Evolutionary conservation across 2,888 invertebrate genomes (phyloP), one percentile per base, ranked within the genome.

Genomic region (Phlogophora meticulosa): DNA sequence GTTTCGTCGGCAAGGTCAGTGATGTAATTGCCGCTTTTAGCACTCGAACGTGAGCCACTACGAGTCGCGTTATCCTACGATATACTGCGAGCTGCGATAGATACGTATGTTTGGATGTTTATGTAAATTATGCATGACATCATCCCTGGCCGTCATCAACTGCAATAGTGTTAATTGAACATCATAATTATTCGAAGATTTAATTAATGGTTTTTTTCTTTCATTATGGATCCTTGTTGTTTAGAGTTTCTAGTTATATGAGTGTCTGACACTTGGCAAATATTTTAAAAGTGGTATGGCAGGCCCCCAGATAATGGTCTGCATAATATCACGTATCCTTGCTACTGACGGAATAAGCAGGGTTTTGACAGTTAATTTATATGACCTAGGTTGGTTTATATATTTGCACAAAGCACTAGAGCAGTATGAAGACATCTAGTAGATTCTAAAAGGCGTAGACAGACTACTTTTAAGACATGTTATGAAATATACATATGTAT

Each of bases 1-100:
- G 88, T 84, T 88, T 81, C 79, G 86, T 81, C 57, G 59, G 80
- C 94, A 93, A 95, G 95, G 95, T 88, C 93, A 91, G 87, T 95
- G 95, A 95, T 93, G 95, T 95, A 95, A 95, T 94, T 92, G 91
- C 93, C 89, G 87, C 78, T 91, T 95, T 94, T 94, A 94, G 92
- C 92, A 84, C 84, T 85, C 82, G 87, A 91, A 91, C 91, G 90
- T 84, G 87, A 90, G 82, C 85, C 83, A 88, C 85, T 85, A 83
- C 82, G 85, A 87, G 81, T 84, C 76, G 74, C 58, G 79, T 80
- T 84, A 84, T 77, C 74, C 77, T 80, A 78, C 57, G 59, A 67
- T 71, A 69, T 57, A 53, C 36, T 48, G 69, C 55, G 68, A 62
- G n/a, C n/a, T n/a, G n/a, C n/a, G n/a, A n/a, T 74, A 67, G 48